Percentiles rank a stretch among this genome's conserved stretches.
Conservation (phyloP, 2,113 vertebrate species). For the Pygoscelis adeliae region DNA sequence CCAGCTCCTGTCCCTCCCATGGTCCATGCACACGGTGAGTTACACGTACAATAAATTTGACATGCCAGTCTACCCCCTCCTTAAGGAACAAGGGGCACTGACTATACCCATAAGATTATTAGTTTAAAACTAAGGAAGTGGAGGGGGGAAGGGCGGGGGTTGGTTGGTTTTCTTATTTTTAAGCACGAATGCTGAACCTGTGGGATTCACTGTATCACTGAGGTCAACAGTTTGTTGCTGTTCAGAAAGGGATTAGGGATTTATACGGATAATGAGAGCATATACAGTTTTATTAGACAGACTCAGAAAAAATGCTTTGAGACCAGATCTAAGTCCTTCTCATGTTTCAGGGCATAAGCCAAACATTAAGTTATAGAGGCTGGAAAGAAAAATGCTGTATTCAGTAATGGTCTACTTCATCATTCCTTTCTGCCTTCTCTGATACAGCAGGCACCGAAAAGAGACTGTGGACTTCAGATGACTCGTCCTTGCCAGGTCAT, state of each 20-base stretch:
- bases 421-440: background rate
- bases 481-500: background rate
- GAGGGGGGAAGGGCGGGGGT: background rate
- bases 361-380: slow-evolving; percentile 24
- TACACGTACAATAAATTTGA: background rate
- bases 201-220: background rate
- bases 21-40: rapidly evolving
- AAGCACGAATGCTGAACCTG: background rate
- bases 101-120: background rate
- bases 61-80: background rate
- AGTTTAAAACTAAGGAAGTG: background rate
- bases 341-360: slow-evolving; percentile 35
- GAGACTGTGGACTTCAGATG: rapidly evolving
- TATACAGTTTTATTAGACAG: slow-evolving; percentile 37
- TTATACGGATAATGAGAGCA: slow-evolving; percentile 28
- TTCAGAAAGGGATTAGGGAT: slow-evolving; percentile 10
- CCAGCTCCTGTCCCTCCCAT: background rate
- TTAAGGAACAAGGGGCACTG: background rate
- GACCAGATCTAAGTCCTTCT: slow-evolving; percentile 33
- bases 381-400: slow-evolving; percentile 17
- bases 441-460: background rate
- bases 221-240: background rate
- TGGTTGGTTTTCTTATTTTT: background rate
- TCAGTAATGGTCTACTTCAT: background rate
- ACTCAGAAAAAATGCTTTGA: background rate